Evolutionary conservation across 2,113 vertebrate species (phyloP).

Genomic region (Trachemys scripta): DNA sequence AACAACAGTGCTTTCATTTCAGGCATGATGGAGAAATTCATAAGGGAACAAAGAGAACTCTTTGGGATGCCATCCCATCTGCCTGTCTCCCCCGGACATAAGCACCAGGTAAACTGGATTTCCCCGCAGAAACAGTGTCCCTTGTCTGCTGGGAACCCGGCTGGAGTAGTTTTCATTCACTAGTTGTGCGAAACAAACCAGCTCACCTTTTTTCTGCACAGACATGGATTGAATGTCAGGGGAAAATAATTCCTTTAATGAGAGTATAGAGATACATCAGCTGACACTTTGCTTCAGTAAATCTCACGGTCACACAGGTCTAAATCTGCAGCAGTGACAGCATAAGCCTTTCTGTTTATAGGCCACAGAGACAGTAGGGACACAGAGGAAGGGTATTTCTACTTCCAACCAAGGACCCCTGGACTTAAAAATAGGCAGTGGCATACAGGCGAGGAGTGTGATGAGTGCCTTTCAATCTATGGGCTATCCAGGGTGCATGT

Average conservation of each 20-base stretch:
- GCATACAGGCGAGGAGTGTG: rapidly evolving
- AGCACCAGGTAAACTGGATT: not conserved
- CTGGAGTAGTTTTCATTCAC: not conserved
- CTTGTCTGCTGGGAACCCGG: not conserved
- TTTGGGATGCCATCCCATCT: rapidly evolving
- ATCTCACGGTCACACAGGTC: constrained; percentile 45
- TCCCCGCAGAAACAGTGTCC: not conserved
- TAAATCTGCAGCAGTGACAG: constrained; percentile 6
- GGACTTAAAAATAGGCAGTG: not conserved
- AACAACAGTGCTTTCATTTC: rapidly evolving
- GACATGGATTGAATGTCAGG: not conserved
- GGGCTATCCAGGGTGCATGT: not conserved
- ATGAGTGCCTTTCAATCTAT: not conserved
- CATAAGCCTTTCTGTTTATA: constrained; percentile 55
- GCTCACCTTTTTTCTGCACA: not conserved
- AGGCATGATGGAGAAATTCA: not conserved
- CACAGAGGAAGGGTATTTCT: not conserved
- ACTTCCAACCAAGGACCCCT: not conserved
- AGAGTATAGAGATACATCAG: constrained; percentile 38
- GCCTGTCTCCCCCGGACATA: not conserved
- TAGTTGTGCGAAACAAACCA: not conserved
- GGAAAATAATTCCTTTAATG: constrained; percentile 68
- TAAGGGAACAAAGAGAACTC: not conserved
- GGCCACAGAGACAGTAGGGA: not conserved
- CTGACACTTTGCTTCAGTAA: constrained; percentile 45